Percentiles rank a stretch among this genome's conserved stretches.
phyloP scores from a whole-genome alignment of 2,113 vertebrate genomes.

The Atractosteus spatula region DNA sequence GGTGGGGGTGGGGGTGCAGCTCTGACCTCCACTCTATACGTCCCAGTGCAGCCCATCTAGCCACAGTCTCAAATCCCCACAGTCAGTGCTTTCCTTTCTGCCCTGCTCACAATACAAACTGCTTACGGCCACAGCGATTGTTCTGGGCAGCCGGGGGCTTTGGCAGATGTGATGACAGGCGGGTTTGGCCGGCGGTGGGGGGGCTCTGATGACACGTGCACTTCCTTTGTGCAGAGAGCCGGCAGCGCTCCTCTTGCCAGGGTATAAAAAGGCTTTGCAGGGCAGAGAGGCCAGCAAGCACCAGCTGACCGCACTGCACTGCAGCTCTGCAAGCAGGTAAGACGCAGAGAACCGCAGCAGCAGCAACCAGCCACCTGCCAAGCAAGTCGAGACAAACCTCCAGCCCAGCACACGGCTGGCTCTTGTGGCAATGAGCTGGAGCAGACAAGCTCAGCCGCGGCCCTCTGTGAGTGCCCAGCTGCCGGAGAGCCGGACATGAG shows the following conservation, averaged over 20 bases:
- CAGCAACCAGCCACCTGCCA: slow-evolving; percentile 22
- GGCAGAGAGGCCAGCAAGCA: slow-evolving; percentile 50
- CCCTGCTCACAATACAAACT: slow-evolving; percentile 59
- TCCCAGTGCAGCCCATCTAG: slow-evolving; percentile 40
- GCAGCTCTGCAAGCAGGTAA: slow-evolving; percentile 76
- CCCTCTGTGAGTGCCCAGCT: too few relatives aligned
- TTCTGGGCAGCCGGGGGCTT: slow-evolving; percentile 58
- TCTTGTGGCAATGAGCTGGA: background rate
- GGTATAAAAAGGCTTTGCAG: slow-evolving; percentile 74
- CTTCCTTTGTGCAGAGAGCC: slow-evolving; percentile 74
- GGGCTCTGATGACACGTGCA: slow-evolving; percentile 76
- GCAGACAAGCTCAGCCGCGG: too few relatives aligned
- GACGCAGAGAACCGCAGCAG: slow-evolving; percentile 34
- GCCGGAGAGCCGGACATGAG: too few relatives aligned
- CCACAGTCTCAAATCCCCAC: slow-evolving; percentile 46
- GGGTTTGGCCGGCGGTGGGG: slow-evolving; percentile 55
- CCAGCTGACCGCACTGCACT: slow-evolving; percentile 64
- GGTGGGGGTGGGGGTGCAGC: background rate
- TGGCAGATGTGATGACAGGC: slow-evolving; percentile 67
- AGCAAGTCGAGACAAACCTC: slow-evolving; percentile 26
- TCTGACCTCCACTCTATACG: slow-evolving; percentile 41
- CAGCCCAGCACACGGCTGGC: slow-evolving; percentile 13
- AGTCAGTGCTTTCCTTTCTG: slow-evolving; percentile 74
- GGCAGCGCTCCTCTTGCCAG: slow-evolving; percentile 74
- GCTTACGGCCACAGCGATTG: slow-evolving; percentile 64